Evolutionary conservation across 37 sponge, comb jelly and placozoan species (phyloP), one percentile per base, ranked within the genome.

Genomic region (Petrosia ficiformis): DNA sequence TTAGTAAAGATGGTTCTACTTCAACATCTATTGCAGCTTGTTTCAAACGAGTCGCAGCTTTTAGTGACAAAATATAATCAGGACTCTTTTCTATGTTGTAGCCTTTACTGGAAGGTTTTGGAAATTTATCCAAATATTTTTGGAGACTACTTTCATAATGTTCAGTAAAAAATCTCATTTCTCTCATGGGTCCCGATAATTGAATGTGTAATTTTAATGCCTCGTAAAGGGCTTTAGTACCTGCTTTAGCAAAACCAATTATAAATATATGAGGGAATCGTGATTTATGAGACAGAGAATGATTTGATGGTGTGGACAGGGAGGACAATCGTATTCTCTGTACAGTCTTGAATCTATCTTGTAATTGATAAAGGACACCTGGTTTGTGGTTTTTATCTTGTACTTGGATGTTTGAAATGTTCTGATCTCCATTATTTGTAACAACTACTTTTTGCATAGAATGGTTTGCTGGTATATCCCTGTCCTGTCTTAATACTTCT

Each of bases 221-320:
- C 6, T 94, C 84, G 59, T 80, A 87, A 30, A 94, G 66, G 29
- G 91, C 86, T 37, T 82, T 88, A 14, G 95, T 94, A 6, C 95
- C 95, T 16, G 91, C 67, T 65, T 94, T 94, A 5, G 91, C 95
- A 38, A 94, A 90, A 44, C 95, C 95, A 59, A 94, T 72, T 22
- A 94, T 94, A 78, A 94, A 68, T 37, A 77, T 57, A 39, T 44
- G 73, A n/a, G 95, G 95, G 59, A 94, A 94, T 6, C 68, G 68
- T 34, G 65, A 11, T 25, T 2, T 28, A 26, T 37, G n/a, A n/a
- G n/a, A n/a, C n/a, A n/a, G n/a, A 19, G 65, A 10, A 19, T 19
- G 11, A 3, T 1, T 11, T 21, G 35, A 28, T 59, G 5, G 63
- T 31, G 4, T 59, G 28, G 28, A 2, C 63, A 3, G 28, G 28